These are phyloP conservation scores for Mola mola DNA, from an alignment of 2,113 vertebrate species.

Conservation along the genomic window DNA sequence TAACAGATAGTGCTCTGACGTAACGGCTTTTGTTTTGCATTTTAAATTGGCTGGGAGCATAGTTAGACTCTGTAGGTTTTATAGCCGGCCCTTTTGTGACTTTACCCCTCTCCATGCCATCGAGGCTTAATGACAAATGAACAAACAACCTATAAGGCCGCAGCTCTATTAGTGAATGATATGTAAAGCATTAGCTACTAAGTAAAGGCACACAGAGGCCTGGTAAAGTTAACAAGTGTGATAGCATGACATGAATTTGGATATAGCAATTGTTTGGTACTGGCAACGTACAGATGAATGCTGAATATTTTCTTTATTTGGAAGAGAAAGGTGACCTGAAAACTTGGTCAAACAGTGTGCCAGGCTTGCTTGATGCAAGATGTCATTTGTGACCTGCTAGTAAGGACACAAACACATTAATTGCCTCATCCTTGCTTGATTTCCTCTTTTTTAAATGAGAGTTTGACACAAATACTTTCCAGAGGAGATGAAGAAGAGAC, in stretches of 20 bases:
- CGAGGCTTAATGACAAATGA: constrained; percentile 61
- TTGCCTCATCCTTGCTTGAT: constrained; percentile 86
- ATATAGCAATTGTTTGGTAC: constrained; percentile 34
- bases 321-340: constrained; percentile 51
- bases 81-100: constrained; percentile 88
- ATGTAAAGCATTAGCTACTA: constrained; percentile 55
- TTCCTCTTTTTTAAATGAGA: constrained; percentile 87
- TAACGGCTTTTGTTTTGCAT: constrained; percentile 99
- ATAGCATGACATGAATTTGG: constrained; percentile 14
- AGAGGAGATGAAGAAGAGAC: constrained; percentile 34
- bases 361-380: constrained; percentile 43
- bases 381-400: constrained; percentile 72
- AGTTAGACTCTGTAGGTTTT: constrained; percentile 89
- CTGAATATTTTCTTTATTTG: constrained; percentile 31
- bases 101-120: constrained; percentile 23
- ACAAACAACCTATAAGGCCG: constrained; percentile 52
- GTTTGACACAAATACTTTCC: constrained; percentile 82
- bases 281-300: no score
- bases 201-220: constrained; percentile 14
- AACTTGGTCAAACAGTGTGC: constrained; percentile 50
- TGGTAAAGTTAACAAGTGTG: neutral
- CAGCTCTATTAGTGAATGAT: constrained; percentile 39
- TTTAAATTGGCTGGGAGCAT: constrained; percentile 95
- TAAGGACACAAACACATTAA: constrained; percentile 85
- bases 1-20: constrained; percentile 99